Evolutionary conservation across 2,797 vertebrate genomes (phyloP), one percentile per base, ranked within the genome.

Genomic region (Muscicapa comitata): DNA sequence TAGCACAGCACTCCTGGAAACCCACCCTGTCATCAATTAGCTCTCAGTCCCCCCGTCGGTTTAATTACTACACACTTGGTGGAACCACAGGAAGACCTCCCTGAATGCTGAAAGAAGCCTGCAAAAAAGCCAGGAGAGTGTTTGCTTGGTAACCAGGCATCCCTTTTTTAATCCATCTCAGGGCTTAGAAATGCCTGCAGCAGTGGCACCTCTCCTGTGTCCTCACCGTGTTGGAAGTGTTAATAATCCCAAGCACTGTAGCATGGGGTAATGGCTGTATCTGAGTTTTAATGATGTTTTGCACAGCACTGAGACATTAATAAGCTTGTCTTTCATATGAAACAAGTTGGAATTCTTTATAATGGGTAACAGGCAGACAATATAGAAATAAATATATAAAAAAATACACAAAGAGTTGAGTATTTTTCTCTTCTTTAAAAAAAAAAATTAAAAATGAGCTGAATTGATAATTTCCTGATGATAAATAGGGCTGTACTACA

Each of bases 251-350:
- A 76, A 88, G 94, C 55, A 57, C 71, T 62, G 65, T 10, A 80
- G 76, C 79, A 85, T 3, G 9, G 73, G 57, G 67, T 94, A 96
- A 97, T 95, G 94, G 88, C 90, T 93, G 20, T 26, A 71, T 80
- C 93, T 92, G 93, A 94, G 65, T 79, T 96, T 95, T 97, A 96
- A 97, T 95, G 95, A 96, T 96, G 79, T 75, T 59, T 29, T 26
- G 2, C 61, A 42, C 55, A 40, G 67, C 51, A 87, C 3, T 37
- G 68, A 90, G 76, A 92, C 88, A 93, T 95, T 94, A 96, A 92
- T 94, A 95, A 95, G 65, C 57, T 86, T 92, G 66, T 59, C 84
- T 94, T 68, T 80, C 57, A 51, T 12, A 75, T 1, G 31, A 87
- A 74, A 86, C n/a, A 50, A 91, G 35, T 17, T 48, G 43, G 63